Conservation (phyloP, 2,888 invertebrate species). For the Ichneumoninae sp. region DNA sequence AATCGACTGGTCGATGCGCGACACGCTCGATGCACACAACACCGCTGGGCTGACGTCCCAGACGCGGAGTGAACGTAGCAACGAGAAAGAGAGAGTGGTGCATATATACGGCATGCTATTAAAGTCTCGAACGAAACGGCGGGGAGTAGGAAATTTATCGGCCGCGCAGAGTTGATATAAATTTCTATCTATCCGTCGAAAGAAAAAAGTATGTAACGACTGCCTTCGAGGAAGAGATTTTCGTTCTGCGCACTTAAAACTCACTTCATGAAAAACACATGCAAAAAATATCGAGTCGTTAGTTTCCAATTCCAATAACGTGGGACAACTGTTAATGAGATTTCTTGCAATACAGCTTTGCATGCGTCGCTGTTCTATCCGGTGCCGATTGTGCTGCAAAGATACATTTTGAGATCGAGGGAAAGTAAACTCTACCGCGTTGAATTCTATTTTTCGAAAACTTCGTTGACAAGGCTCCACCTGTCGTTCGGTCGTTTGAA, state of each 20-base stretch:
- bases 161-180: neutral
- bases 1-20: conserved; percentile 54
- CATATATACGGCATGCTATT: neutral
- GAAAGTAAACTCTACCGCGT: neutral
- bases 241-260: too few relatives aligned
- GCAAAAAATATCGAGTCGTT: neutral
- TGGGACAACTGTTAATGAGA: neutral
- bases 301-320: neutral
- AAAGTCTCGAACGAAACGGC: neutral
- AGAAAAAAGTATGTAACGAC: neutral
- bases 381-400: neutral
- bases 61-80: conserved; percentile 60
- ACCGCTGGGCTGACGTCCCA: conserved; percentile 66
- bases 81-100: conserved; percentile 55
- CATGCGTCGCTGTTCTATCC: neutral
- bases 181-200: neutral
- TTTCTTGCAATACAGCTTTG: neutral
- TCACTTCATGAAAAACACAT: too few relatives aligned
- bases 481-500: neutral
- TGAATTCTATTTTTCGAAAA: neutral
- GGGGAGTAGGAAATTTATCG: conserved; percentile 1
- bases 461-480: neutral
- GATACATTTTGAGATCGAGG: neutral
- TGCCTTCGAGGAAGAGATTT: too few relatives aligned
- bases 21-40: conserved; percentile 55